Evolutionary conservation across 1,140 invertebrate genomes (phyloP).

Genomic region (Hylaeus volcanicus): DNA sequence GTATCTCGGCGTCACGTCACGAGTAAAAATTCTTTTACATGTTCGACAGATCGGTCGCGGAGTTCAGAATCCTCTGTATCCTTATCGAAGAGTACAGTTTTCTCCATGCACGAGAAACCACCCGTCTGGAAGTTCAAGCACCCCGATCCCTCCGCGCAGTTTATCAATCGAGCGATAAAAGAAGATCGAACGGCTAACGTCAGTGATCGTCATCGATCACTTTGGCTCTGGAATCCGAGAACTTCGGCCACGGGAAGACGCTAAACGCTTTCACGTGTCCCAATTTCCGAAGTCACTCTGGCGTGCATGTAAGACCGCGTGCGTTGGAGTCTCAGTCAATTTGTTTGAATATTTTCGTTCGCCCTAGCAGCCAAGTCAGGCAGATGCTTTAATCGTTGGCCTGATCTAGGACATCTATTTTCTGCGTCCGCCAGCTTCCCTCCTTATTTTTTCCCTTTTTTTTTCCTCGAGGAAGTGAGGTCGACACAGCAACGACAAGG

Average conservation of each 20-base stretch:
- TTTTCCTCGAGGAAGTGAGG: conserved; percentile 8
- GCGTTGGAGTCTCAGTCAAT: conserved; percentile 52
- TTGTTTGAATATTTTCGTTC: conserved; percentile 66
- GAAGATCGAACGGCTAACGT: neutral
- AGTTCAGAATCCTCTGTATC: no score
- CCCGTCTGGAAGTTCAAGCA: neutral
- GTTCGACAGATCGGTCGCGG: neutral
- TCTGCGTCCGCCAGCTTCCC: conserved; percentile 23
- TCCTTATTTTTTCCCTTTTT: conserved; percentile 11
- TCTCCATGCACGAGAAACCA: neutral
- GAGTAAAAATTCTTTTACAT: neutral
- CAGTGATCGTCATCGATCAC: conserved; percentile 51
- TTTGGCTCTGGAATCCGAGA: conserved; percentile 34
- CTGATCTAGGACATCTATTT: conserved; percentile 62
- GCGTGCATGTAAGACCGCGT: conserved; percentile 19
- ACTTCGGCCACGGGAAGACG: conserved; percentile 34
- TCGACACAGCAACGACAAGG: conserved; percentile 1
- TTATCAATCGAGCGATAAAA: conserved; percentile 45
- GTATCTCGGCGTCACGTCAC: neutral
- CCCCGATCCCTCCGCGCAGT: neutral
- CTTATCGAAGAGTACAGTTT: neutral
- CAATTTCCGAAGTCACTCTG: conserved; percentile 54
- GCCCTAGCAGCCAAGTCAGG: neutral
- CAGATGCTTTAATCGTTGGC: conserved; percentile 66
- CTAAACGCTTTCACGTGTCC: conserved; percentile 69